Conservation (phyloP, 1,140 invertebrate genomes). For the Daktulosphaira vitifoliae region DNA sequence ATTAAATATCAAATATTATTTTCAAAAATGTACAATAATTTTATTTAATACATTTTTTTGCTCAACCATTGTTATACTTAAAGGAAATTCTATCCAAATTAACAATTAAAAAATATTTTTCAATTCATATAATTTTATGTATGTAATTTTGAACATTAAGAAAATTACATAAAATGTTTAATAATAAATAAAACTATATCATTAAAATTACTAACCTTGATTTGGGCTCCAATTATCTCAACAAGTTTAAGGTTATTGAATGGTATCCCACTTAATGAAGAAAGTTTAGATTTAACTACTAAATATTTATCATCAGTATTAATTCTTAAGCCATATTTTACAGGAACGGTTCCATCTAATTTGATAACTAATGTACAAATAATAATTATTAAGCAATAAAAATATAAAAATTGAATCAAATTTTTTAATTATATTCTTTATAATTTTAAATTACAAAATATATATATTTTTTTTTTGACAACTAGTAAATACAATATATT, state of each 20-base stretch:
- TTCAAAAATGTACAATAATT: too few relatives aligned
- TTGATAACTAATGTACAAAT: slow-evolving; percentile 54
- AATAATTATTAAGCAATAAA: not conserved
- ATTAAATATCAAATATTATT: too few relatives aligned
- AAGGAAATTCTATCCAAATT: too few relatives aligned
- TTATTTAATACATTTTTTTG: too few relatives aligned
- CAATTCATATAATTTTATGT: too few relatives aligned
- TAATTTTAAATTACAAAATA: not conserved
- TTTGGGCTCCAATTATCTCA: slow-evolving; percentile 58
- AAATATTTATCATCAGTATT: slow-evolving; percentile 69
- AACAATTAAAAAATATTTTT: too few relatives aligned
- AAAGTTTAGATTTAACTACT: slow-evolving; percentile 60
- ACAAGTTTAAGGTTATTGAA: slow-evolving; percentile 56
- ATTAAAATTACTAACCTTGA: slow-evolving; percentile 46
- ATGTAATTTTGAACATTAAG: too few relatives aligned
- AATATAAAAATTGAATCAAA: not conserved
- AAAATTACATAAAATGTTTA: too few relatives aligned
- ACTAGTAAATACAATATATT: slow-evolving; percentile 35
- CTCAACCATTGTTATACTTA: too few relatives aligned
- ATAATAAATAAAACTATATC: too few relatives aligned
- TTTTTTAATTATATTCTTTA: not conserved
- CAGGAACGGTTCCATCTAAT: slow-evolving; percentile 66
- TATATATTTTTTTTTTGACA: not conserved
- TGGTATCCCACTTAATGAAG: slow-evolving; percentile 54
- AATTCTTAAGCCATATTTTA: slow-evolving; percentile 70